phyloP scores from a whole-genome alignment of 2,797 vertebrate species.

The Poecilia gillii region DNA sequence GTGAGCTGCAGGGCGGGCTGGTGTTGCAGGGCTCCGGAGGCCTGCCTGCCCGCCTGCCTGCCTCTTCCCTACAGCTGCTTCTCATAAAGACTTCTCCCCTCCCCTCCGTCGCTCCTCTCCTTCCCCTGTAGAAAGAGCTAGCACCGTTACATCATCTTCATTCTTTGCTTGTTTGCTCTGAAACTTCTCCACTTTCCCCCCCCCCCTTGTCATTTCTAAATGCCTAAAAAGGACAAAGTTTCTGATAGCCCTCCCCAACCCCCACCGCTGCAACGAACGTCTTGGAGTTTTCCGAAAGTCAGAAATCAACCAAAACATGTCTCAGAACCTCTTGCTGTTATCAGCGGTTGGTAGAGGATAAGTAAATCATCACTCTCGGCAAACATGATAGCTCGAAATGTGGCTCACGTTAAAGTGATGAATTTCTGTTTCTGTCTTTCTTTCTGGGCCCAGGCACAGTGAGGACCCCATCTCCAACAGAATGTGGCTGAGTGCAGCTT shows the following conservation, averaged over 20 bases:
- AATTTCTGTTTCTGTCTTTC: constrained; percentile 39
- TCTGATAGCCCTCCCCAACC: not conserved
- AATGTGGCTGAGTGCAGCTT: constrained; percentile 44
- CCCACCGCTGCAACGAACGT: constrained; percentile 14
- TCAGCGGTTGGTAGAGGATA: constrained; percentile 18
- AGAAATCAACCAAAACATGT: constrained; percentile 25
- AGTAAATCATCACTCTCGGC: constrained; percentile 13
- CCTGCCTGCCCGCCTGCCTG: constrained; percentile 23
- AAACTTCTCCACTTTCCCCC: constrained; percentile 40
- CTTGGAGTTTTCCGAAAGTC: constrained; percentile 23
- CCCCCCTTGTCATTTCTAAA: constrained; percentile 61
- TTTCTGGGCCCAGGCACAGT: constrained; percentile 32
- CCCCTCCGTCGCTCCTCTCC: constrained; percentile 53
- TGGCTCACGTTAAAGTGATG: constrained; percentile 24
- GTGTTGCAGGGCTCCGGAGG: constrained; percentile 40
- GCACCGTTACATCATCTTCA: constrained; percentile 78
- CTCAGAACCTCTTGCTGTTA: constrained; percentile 8
- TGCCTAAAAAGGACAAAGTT: constrained; percentile 71
- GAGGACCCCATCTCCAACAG: constrained; percentile 36
- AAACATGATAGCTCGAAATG: constrained; percentile 19
- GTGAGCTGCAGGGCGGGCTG: constrained; percentile 36
- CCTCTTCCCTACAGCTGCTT: constrained; percentile 81
- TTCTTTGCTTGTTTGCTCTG: constrained; percentile 50
- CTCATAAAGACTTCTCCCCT: constrained; percentile 77
- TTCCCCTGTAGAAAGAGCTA: constrained; percentile 68